phyloP scores from a whole-genome alignment of 1,140 invertebrate species.

The Plectus sambesii region DNA sequence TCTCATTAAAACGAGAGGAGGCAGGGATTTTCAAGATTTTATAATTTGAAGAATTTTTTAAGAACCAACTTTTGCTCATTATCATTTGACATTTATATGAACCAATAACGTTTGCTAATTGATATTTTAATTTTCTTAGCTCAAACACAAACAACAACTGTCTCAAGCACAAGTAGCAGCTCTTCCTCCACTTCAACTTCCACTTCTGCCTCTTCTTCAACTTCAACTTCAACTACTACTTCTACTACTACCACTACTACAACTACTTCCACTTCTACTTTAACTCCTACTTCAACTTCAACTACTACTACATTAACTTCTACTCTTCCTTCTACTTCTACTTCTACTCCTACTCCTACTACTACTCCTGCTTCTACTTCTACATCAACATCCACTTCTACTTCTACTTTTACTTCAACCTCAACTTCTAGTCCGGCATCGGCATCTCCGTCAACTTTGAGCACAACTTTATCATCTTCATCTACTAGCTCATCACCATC shows the following conservation, averaged over 20 bases:
- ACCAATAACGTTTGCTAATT: too few species aligned
- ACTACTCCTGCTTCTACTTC: neutral
- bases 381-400: neutral
- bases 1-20: too few species aligned
- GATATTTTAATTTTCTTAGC: too few species aligned
- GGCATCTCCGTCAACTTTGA: too few species aligned
- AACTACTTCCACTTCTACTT: neutral
- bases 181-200: neutral
- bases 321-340: neutral
- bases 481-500: too few species aligned
- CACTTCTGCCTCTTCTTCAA: neutral
- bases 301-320: neutral
- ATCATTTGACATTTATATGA: too few species aligned
- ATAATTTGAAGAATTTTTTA: too few species aligned
- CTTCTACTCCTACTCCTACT: neutral
- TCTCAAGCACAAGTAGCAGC: neutral
- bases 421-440: too few species aligned
- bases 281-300: neutral
- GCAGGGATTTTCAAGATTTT: too few species aligned
- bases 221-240: neutral
- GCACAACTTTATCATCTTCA: too few species aligned
- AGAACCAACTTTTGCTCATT: too few species aligned
- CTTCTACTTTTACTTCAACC: neutral
- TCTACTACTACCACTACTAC: constrained; percentile 1
- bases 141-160: too few species aligned